phyloP scores from a whole-genome alignment of 2,888 invertebrate genomes.

The Trissolcus brochymenae region DNA sequence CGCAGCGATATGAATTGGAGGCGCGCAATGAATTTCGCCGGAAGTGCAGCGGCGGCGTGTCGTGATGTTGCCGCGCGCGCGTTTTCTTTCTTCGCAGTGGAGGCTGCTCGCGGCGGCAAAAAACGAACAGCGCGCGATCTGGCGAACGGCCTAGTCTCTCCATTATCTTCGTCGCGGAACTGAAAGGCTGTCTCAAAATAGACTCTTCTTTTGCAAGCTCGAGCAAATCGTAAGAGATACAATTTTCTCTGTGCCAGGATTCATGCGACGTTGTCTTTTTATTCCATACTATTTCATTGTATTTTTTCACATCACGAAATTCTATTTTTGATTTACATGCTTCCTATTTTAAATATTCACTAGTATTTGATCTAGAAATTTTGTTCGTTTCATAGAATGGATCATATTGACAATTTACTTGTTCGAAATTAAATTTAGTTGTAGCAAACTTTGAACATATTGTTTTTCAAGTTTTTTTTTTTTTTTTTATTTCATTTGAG shows the following conservation, averaged over 20 bases:
- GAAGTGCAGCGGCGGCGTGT: conserved; percentile 43
- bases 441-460: too few relatives aligned
- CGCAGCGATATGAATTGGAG: conserved; percentile 49
- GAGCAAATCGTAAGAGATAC: conserved; percentile 34
- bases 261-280: not conserved
- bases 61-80: conserved; percentile 16
- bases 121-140: conserved; percentile 38
- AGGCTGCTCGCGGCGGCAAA: conserved; percentile 22
- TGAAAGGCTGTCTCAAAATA: conserved; percentile 37
- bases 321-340: too few relatives aligned
- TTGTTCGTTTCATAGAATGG: too few relatives aligned
- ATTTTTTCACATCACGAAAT: not conserved
- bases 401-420: too few relatives aligned
- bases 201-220: conserved; percentile 39
- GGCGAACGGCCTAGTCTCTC: conserved; percentile 40
- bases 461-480: too few relatives aligned
- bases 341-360: too few relatives aligned
- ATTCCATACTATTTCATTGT: conserved; percentile 1
- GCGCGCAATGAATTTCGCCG: conserved; percentile 58
- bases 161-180: conserved; percentile 35
- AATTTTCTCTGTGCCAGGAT: conserved; percentile 25
- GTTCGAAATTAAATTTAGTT: too few relatives aligned
- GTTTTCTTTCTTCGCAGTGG: conserved; percentile 18
- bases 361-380: too few relatives aligned
- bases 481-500: too few relatives aligned